Base-by-base conservation (phyloP, 35 echinoderm and acorn worm species). In the Hemicentrotus pulcherrimus region DNA sequence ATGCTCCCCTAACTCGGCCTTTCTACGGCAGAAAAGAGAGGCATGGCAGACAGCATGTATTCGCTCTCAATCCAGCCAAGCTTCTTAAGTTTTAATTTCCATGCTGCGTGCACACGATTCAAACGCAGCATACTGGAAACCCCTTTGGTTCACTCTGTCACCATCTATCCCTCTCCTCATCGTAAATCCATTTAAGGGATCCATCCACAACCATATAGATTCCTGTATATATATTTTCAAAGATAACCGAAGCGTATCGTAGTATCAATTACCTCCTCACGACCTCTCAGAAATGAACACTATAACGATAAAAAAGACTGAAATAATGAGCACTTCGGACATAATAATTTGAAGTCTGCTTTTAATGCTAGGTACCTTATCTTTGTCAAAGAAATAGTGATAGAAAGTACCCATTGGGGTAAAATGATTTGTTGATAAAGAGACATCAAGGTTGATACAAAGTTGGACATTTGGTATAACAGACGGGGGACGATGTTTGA, bases 81-180 rank as follows among this genome's bases (percentile, higher is more conserved):
- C 91, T 93, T 93, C 47, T 93, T 93, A 93, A 93, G 91, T 47
- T 93, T 93, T 93, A 93, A 93, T 93, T 93, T 93, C 91, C 91
- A 93, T 93, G 91, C 91, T 93, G 46, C 48, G 32, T 93, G 91
- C 91, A 47, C 91, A 93, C 91, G 91, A 58, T 46, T 93, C 32
- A 31, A 58, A 31, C 46, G 45, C 91, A 50, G 46, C 91, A 32
- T 93, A 48, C 91, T 93, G 91, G 16, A 93, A 93, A 93, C 30
- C 48, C 48, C 46, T 41, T 59, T 11, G 8, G 11, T 59, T 33
- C 18, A 33, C 18, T 10, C n/a, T 47, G 8, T 41, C 32, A 46
- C 8, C 46, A 90, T 90, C 46, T 90, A 18, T 48, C 48, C 10
- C 16, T 47, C 28, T 55, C 46, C 48, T 48, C 91, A 58, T 31